Evolutionary conservation across 1,140 invertebrate species (phyloP), one percentile per base, ranked within the genome.

Genomic region (Drosophila arizonae): DNA sequence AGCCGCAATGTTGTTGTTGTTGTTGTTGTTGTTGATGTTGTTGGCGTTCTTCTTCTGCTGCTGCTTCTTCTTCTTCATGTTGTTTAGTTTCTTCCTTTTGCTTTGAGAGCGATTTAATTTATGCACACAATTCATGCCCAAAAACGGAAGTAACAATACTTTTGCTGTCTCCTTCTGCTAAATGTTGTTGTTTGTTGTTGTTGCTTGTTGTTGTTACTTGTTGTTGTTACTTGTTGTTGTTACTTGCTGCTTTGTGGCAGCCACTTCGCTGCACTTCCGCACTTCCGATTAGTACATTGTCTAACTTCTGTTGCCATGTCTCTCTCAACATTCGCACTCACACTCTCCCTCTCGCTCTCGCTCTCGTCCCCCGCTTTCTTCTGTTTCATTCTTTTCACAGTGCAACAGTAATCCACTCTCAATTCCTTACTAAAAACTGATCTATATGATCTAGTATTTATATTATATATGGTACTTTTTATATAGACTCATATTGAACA

Each of bases 131-230:
- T 76, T 55, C 74, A 60, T 75, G 73, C 61, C 81, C 79, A 84
- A 73, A 79, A 86, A 88, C 82, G 81, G 81, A 86, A 76, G 76
- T 87, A 41, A 43, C 64, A 72, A 81, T 65, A 76, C 63, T 63
- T 76, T 57, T 63, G 51, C 43, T 48, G 28, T 30, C 33, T 52
- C 30, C 15, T 15, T 43, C 33, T 9, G 50, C 28, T 30, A 6
- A 30, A 33, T 33, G 33, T 33, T 33, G 33, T 24, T 24, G 21
- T 1, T 1, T 55, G 41, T 65, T 51, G 11, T 39, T 57, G 28
- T 51, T 67, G 54, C 13, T 45, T 13, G 28, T 30, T 30, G 28
- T 30, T 30, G 0, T 6, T 15, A 41, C 28, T 64, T 33, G 51
- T 36, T 60, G 56, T 52, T 43, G 43, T 26, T 56, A 41, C 15